Evolutionary conservation across 2,797 vertebrate species (phyloP), one percentile per base, ranked within the genome.

Genomic region (Pteronotus mesoamericanus): DNA sequence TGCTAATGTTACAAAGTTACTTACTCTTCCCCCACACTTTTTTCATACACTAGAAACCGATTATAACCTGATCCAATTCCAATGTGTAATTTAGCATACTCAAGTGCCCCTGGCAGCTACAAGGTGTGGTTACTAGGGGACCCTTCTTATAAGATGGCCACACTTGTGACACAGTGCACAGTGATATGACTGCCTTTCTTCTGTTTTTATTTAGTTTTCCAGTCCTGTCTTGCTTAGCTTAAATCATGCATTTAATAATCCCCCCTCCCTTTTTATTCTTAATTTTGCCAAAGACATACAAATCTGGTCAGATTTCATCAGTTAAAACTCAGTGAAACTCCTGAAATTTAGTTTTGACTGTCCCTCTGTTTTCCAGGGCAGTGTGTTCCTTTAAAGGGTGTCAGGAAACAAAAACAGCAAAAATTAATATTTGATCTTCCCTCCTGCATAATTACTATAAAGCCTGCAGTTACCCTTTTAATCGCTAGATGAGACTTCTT

Each of bases 361-460:
- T 83, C 10, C 51, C 16, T 51, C 29, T 84, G 29, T 72, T 94
- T 88, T 96, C 71, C 55, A 89, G 12, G 71, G 4, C 89, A 53
- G n/a, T 75, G 24, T 87, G 44, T 84, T 74, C 42, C 37, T 64
- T 14, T 93, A 71, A 91, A 85, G 59, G 32, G 42, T 91, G 48
- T 86, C 42, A 82, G 64, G 78, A 93, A 95, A 44, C 59, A 72
- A 86, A 88, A 87, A 44, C 39, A 89, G 59, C 46, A 93, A 71
- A 91, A 78, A 68, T 69, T n/a, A 71, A 39, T 42, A 42, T 68
- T 85, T 95, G 46, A 68, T 82, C 39, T 82, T 68, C 34, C 32
- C 14, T 61, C 71, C 48, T 26, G 22, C 32, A 37, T 48, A 71
- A 78, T 75, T 71, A 19, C 24, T 46, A 10, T n/a, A 51, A 53